Evolutionary conservation across 2,797 vertebrate genomes (phyloP), one percentile per base, ranked within the genome.

Genomic region (Nothura maculosa): DNA sequence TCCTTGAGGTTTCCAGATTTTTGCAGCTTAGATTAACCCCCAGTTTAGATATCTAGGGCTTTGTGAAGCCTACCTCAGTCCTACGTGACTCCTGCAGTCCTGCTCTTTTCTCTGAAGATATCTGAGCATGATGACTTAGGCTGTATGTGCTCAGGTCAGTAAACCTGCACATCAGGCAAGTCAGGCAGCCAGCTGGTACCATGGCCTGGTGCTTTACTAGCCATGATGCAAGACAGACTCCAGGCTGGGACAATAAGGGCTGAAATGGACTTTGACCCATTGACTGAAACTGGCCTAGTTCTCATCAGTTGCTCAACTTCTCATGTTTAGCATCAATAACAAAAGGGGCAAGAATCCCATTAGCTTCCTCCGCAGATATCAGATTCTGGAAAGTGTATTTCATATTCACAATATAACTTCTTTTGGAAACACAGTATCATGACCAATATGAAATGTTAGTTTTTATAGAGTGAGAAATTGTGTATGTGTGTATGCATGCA

Each of bases 131-230:
- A 68, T 11, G 22, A 55, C 54, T 66, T 79, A 17, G 0, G 10
- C 5, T 34, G 4, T 15, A 5, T 2, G 2, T 45, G 36, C 48
- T 34, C 30, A 18, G 7, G 4, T 74, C 38, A 32, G 25, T 20
- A 76, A n/a, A 7, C 16, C 27, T 57, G 42, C 30, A 40, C 1
- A 2, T 63, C 47, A 85, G 64, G 58, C 40, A 19, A 25, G 55
- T 13, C 55, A 55, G n/a, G 18, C 42, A 79, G n/a, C 6, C 80
- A 87, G 5, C 27, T 92, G 69, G 40, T 32, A 61, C 16, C 21
- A n/a, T 27, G 64, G 1, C 4, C 24, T 2, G 0, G 4, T 0
- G 0, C 34, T 92, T 80, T 70, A 18, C 12, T 38, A 76, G 7
- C 12, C 21, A 17, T 12, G 28, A 36, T 17, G 22, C 28, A 60